phyloP scores from a whole-genome alignment of 2,888 invertebrate genomes.

The Agrilus mali region DNA sequence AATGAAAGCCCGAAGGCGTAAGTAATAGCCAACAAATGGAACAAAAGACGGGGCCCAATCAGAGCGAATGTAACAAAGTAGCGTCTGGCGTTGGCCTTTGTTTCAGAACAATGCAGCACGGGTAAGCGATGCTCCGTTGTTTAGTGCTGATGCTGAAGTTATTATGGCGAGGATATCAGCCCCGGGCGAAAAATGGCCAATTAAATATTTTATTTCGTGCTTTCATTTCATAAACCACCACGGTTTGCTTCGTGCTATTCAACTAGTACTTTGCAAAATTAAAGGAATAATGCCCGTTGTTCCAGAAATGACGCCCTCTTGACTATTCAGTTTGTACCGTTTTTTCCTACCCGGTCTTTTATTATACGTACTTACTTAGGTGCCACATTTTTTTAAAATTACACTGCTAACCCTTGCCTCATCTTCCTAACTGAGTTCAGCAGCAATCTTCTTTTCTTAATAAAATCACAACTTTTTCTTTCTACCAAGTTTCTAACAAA shows the following conservation, averaged over 20 bases:
- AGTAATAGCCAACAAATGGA: slow-evolving; percentile 30
- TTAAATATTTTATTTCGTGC: slow-evolving; percentile 30
- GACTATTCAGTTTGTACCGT: too few relatives aligned
- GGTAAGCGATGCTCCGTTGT: slow-evolving; percentile 32
- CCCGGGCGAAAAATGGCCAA: slow-evolving; percentile 27
- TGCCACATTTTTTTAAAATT: too few relatives aligned
- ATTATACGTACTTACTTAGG: too few relatives aligned
- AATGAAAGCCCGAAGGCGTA: slow-evolving; percentile 27
- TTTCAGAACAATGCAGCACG: slow-evolving; percentile 29
- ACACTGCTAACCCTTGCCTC: too few relatives aligned
- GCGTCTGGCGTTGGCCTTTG: slow-evolving; percentile 31
- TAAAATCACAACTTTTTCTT: too few relatives aligned
- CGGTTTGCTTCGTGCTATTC: slow-evolving; percentile 13
- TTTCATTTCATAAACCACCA: slow-evolving; percentile 16
- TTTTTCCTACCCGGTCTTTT: too few relatives aligned
- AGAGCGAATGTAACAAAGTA: slow-evolving; percentile 29
- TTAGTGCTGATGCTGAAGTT: slow-evolving; percentile 31
- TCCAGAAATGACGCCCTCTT: too few relatives aligned
- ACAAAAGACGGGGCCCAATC: slow-evolving; percentile 32
- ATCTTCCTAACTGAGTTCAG: too few relatives aligned
- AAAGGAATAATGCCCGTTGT: too few relatives aligned
- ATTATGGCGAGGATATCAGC: slow-evolving; percentile 28
- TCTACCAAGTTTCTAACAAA: too few relatives aligned
- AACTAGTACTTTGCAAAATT: too few relatives aligned
- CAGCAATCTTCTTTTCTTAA: too few relatives aligned